Evolutionary conservation across 2,113 vertebrate genomes (phyloP), one percentile per base, ranked within the genome.

Genomic region (Pelodiscus sinensis): DNA sequence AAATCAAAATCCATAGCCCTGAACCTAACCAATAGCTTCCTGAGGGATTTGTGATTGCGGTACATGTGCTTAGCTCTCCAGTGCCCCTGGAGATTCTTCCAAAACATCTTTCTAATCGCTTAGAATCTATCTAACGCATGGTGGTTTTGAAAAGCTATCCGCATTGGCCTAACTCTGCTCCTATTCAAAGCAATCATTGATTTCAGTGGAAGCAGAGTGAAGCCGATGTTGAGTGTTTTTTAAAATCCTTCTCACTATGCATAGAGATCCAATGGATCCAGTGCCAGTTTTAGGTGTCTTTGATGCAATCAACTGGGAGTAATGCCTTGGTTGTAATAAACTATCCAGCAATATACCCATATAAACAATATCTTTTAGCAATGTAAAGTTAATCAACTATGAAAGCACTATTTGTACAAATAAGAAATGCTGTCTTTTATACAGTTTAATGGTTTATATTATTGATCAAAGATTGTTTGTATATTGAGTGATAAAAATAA

Each of bases 331-430:
- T 91, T 94, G 89, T 84, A 90, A 88, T 92, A 79, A 96, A 90
- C 54, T 90, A 79, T 95, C 89, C 85, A 95, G 87, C 94, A 95
- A 82, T 85, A 93, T 84, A 57, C 83, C 35, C 82, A 21, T 86
- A 62, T 87, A 52, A 31, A 50, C 1, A 79, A 92, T 94, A 92
- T 79, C 3, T 93, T 97, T n/a, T 89, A 97, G 81, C 89, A 24
- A 82, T 96, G 90, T 96, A 95, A 97, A 95, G 80, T 95, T 96
- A 96, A 90, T 86, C 93, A 91, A 13, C 84, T 93, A 87, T 96
- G 87, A 96, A 97, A 96, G 97, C 94, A 96, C 90, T 95, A 90
- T 97, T 97, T 98, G 97, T 98, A 97, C 86, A 96, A 88, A 97
- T 94, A 89, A 90, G 94, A 96, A 96, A 96, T 78, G 91, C 73